Evolutionary conservation across 2,113 vertebrate species (phyloP).

Genomic region (Redunca redunca): DNA sequence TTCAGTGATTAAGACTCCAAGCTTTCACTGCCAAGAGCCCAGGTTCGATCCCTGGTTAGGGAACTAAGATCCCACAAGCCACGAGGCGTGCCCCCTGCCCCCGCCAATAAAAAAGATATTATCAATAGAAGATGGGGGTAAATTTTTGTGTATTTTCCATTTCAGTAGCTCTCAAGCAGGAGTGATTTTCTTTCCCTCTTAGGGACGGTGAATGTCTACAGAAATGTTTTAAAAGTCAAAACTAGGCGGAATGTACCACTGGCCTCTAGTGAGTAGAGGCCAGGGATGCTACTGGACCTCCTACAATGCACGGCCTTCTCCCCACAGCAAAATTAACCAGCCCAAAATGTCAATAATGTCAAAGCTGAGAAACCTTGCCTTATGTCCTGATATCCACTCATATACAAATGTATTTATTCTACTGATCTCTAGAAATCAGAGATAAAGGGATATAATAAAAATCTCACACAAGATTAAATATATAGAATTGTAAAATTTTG

Average conservation of each 20-base stretch:
- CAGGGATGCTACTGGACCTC: background rate
- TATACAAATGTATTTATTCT: background rate
- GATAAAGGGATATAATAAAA: background rate
- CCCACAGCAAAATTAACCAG: background rate
- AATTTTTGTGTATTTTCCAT: background rate
- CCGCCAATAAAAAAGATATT: background rate
- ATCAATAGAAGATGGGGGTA: background rate
- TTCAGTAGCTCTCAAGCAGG: background rate
- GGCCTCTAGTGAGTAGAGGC: background rate
- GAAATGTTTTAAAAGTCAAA: background rate
- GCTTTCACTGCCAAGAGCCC: background rate
- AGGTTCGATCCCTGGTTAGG: background rate
- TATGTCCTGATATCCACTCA: background rate
- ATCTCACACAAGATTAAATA: background rate
- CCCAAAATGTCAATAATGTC: background rate
- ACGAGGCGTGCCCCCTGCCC: fast-evolving
- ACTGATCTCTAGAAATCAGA: background rate
- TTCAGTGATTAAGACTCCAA: background rate
- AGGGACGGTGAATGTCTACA: background rate
- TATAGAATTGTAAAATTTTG: background rate
- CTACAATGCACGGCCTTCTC: fast-evolving
- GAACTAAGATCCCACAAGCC: background rate
- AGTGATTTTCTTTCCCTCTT: background rate
- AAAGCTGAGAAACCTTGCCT: background rate
- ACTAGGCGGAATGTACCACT: background rate